Base-by-base conservation (phyloP, 2,113 vertebrate genomes). In the Chrysemys picta region DNA sequence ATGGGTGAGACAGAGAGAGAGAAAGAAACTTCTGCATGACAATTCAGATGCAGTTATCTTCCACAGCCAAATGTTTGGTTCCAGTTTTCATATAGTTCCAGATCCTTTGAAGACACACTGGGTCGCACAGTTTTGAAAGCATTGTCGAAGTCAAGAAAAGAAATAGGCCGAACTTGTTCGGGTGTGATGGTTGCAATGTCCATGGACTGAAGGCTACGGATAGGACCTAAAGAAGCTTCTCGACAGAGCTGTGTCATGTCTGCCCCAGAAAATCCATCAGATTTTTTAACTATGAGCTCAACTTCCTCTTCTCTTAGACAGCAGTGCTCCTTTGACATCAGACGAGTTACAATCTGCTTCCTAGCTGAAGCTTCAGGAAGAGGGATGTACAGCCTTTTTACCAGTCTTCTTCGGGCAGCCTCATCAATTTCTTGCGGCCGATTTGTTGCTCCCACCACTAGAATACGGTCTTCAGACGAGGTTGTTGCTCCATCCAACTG, bases 401-500 rank as follows among this genome's bases (percentile, higher is more conserved):
- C 99, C 21, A 99, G 96, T 25, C 99, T 98, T 82, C 99, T 98
- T 1, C 99, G 98, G 29, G 99, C 99, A 10, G 99, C 99, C 95
- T 99, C 99, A 8, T 99, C 99, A 0, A 99, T 99, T 94, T 99
- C 99, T 59, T 99, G 99, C 1, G 99, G 99, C 6, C 99, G 98
- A 89, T 99, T 99, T 79, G 99, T 99, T 79, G 99, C 99, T 19
- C 99, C 99, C 24, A 99, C 99, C 91, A 99, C 99, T 19, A 99
- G 97, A 93, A 99, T 98, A 4, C 99, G 99, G 82, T 99, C 99
- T 52, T 99, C 99, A 1, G 99, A 99, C 45, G 99, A 99, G 0
- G 99, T 99, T 57, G 99, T 93, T 0, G 99, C 99, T 16, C 99
- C 99, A n/a, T 99, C 99, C 85, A 99, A 97, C 97, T 99, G 99